Evolutionary conservation across 2,888 invertebrate genomes (phyloP).

Genomic region (Phortica magna): DNA sequence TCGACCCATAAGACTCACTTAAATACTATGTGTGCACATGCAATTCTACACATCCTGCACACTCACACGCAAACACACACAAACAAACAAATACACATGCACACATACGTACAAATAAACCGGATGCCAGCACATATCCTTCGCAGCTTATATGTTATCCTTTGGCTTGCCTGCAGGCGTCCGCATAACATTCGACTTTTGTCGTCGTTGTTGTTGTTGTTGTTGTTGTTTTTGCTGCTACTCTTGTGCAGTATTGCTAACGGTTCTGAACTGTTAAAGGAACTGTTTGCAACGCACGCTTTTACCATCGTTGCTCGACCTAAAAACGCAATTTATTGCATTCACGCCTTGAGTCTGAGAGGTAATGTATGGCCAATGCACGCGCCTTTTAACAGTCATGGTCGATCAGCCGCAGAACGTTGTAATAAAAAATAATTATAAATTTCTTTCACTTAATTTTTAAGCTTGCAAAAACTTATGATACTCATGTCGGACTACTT

Average conservation of each 20-base stretch:
- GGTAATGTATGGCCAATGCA: constrained; percentile 7
- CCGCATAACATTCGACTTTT: constrained; percentile 26
- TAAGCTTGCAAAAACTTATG: too few species aligned
- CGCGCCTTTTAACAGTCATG: background rate
- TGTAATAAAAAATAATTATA: too few species aligned
- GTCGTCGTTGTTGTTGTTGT: constrained; percentile 3
- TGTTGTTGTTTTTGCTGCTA: background rate
- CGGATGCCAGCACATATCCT: background rate
- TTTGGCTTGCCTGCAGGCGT: constrained; percentile 17
- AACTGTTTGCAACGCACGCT: constrained; percentile 3
- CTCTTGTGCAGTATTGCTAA: constrained; percentile 1
- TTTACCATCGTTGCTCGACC: background rate
- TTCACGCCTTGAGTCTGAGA: background rate
- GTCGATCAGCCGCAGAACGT: too few species aligned
- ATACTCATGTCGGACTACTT: too few species aligned
- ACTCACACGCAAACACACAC: background rate
- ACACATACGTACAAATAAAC: background rate
- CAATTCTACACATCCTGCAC: constrained; percentile 20
- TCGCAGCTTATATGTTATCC: background rate
- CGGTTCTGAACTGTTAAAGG: background rate
- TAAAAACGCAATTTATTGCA: constrained; percentile 27
- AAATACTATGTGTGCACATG: constrained; percentile 20
- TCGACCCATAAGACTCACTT: background rate
- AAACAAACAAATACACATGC: background rate
- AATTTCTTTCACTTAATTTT: too few species aligned